Evolutionary conservation across 2,113 vertebrate species (phyloP).

Genomic region (Triplophysa dalaica): DNA sequence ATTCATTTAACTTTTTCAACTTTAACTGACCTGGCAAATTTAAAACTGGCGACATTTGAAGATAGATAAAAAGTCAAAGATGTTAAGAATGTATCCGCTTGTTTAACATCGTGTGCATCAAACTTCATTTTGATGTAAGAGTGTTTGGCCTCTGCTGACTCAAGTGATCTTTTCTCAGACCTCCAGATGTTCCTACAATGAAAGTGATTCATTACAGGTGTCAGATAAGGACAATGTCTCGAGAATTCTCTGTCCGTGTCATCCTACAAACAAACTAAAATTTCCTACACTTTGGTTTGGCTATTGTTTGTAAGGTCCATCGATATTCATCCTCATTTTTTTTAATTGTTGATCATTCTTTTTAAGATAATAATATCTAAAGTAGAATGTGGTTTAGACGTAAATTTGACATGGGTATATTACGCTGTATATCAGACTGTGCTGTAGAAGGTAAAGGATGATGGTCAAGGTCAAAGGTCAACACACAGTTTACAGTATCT

Average conservation of each 20-base stretch:
- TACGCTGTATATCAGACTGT: not conserved
- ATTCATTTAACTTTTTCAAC: too few relatives aligned
- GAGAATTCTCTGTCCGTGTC: constrained; percentile 4
- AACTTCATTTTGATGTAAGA: constrained; percentile 14
- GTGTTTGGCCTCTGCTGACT: constrained; percentile 34
- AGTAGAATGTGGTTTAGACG: too few relatives aligned
- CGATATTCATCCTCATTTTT: not conserved
- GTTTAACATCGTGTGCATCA: constrained; percentile 23
- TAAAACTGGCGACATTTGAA: not conserved
- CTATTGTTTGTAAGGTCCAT: not conserved
- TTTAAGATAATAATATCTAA: too few relatives aligned
- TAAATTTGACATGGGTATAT: too few relatives aligned
- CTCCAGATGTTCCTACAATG: constrained; percentile 48
- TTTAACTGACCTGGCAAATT: too few relatives aligned
- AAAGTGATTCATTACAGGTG: constrained; percentile 52
- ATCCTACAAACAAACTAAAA: not conserved
- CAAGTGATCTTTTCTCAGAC: constrained; percentile 19
- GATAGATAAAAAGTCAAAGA: constrained; percentile 20
- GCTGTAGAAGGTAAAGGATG: too few relatives aligned
- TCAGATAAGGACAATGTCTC: not conserved
- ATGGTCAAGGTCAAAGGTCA: not conserved
- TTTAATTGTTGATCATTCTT: not conserved
- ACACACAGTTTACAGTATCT: not conserved
- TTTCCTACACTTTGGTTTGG: constrained; percentile 2
- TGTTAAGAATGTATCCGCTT: not conserved